phyloP scores from a whole-genome alignment of 2,113 vertebrate genomes.

The Shinisaurus crocodilurus region DNA sequence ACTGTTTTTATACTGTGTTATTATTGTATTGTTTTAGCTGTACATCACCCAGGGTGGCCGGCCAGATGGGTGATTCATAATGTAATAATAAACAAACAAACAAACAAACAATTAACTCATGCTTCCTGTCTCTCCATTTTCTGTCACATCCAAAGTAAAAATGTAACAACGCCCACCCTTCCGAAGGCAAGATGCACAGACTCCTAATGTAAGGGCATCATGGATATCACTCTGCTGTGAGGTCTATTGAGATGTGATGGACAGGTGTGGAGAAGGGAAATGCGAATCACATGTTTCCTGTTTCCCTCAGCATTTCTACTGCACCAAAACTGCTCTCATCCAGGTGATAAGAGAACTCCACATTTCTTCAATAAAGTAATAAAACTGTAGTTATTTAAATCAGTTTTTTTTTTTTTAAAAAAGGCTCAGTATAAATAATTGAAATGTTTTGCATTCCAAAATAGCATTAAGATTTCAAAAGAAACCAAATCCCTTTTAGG shows the following conservation, averaged over 20 bases:
- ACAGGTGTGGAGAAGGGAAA: neutral
- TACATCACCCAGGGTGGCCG: too few relatives aligned
- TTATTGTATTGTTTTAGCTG: too few relatives aligned
- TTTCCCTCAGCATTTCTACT: neutral
- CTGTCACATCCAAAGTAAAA: neutral
- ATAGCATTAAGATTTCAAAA: neutral
- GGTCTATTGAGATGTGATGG: neutral
- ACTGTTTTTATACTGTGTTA: too few relatives aligned
- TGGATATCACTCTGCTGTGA: neutral
- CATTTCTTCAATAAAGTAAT: constrained; percentile 19
- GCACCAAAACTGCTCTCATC: neutral
- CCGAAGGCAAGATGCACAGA: neutral
- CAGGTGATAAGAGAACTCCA: constrained; percentile 16
- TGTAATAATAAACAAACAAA: too few relatives aligned
- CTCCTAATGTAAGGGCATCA: neutral
- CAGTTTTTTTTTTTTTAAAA: neutral
- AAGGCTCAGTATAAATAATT: neutral
- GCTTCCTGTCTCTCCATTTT: neutral
- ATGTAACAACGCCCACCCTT: neutral
- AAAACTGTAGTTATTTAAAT: constrained; percentile 1
- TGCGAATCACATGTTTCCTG: neutral
- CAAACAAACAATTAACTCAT: neutral
- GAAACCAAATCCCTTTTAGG: neutral
- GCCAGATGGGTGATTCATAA: too few relatives aligned
- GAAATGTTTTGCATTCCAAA: neutral